A percentile compares a stretch with the other conserved stretches of the same genome.
These are phyloP conservation scores for Sipha flava DNA, from an alignment of 1,140 invertebrate species.

Conservation along the genomic window DNA sequence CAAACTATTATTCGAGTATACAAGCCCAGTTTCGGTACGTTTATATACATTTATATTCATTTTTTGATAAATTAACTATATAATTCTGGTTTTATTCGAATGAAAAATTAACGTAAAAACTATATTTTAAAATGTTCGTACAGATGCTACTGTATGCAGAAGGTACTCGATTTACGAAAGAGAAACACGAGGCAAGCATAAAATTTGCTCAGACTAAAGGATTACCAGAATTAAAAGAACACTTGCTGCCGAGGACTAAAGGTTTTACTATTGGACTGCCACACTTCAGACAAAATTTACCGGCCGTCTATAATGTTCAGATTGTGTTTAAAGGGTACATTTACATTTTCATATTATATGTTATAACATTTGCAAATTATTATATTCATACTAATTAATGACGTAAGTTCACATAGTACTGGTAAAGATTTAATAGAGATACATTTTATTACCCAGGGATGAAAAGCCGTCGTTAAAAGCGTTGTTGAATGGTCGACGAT, in stretches of 20 bases:
- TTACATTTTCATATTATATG: no score
- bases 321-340: constrained; percentile 61
- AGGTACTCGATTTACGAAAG: constrained; percentile 82
- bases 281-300: constrained; percentile 62
- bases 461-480: constrained; percentile 69
- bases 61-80: neutral
- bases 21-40: constrained; percentile 73
- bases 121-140: constrained; percentile 37
- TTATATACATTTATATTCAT: constrained; percentile 34
- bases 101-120: no score
- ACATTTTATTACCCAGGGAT: constrained; percentile 40
- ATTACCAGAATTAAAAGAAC: constrained; percentile 75
- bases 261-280: constrained; percentile 75
- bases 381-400: no score
- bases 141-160: constrained; percentile 87
- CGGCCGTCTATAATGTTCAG: constrained; percentile 78
- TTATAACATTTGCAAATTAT: no score
- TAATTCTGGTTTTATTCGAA: no score
- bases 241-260: constrained; percentile 84
- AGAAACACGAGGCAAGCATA: constrained; percentile 78
- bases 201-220: constrained; percentile 81
- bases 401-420: no score
- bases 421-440: neutral
- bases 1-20: constrained; percentile 72
- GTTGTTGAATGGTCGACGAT: constrained; percentile 66